phyloP scores from a whole-genome alignment of 2,113 vertebrate species.

The Misgurnus mizolepis region DNA sequence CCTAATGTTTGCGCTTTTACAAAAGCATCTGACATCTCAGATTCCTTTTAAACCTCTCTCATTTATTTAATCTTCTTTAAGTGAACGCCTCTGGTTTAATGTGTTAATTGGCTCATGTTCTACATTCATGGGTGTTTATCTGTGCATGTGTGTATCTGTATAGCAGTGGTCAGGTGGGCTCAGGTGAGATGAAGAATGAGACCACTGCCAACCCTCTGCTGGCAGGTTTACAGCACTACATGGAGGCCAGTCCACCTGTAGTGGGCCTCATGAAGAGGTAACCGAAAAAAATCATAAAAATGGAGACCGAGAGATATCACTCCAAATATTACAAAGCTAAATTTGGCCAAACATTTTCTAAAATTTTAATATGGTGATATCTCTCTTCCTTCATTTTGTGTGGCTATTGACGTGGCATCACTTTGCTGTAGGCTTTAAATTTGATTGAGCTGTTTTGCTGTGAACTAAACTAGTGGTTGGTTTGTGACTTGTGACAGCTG shows the following conservation, averaged over 20 bases:
- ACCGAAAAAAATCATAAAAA: constrained; percentile 48
- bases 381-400: constrained; percentile 41
- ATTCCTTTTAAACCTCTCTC: neutral
- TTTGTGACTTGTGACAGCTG: neutral
- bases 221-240: constrained; percentile 68
- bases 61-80: neutral
- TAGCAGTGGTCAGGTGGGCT: constrained; percentile 60
- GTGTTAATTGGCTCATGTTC: neutral
- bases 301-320: constrained; percentile 30
- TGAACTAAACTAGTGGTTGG: constrained; percentile 18
- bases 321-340: neutral
- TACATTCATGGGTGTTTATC: neutral
- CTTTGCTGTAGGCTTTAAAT: neutral
- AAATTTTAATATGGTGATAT: neutral
- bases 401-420: neutral
- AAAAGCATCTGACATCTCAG: neutral
- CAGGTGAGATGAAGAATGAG: constrained; percentile 65
- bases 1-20: neutral
- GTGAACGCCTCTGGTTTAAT: neutral
- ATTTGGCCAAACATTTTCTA: neutral
- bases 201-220: constrained; percentile 69
- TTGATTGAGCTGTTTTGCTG: constrained; percentile 12
- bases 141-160: constrained; percentile 38
- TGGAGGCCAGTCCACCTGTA: constrained; percentile 59
- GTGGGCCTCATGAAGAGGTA: constrained; percentile 69